phyloP scores from a whole-genome alignment of 2,113 vertebrate genomes.

The Gambusia affinis region DNA sequence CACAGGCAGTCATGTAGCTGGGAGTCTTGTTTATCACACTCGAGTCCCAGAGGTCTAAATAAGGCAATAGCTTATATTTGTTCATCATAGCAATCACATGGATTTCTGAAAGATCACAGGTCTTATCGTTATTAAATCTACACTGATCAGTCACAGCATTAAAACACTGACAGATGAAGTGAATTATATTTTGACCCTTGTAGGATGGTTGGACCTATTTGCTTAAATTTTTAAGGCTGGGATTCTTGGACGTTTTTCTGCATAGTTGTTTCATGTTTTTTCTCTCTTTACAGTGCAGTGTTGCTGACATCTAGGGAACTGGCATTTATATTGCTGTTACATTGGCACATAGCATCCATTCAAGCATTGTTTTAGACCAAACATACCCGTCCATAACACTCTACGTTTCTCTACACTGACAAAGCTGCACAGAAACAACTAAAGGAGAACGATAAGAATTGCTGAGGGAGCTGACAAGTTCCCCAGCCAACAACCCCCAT shows the following conservation, averaged over 20 bases:
- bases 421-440: neutral
- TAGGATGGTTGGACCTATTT: no score
- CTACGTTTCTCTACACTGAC: neutral
- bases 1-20: constrained; percentile 58
- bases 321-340: neutral
- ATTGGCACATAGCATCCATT: neutral
- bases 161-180: neutral
- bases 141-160: constrained; percentile 1
- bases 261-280: neutral
- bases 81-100: constrained; percentile 67
- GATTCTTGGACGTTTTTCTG: no score
- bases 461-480: neutral
- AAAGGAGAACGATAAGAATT: neutral
- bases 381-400: neutral
- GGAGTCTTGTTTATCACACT: constrained; percentile 43
- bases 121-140: constrained; percentile 5
- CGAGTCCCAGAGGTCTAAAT: constrained; percentile 52
- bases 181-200: neutral
- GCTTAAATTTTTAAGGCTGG: no score
- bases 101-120: constrained; percentile 45
- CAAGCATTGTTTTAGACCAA: neutral
- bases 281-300: neutral
- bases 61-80: constrained; percentile 47
- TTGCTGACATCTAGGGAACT: neutral
- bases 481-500: neutral